Evolutionary conservation across 2,888 invertebrate species (phyloP).

Genomic region (Sylvicola cinctus): DNA sequence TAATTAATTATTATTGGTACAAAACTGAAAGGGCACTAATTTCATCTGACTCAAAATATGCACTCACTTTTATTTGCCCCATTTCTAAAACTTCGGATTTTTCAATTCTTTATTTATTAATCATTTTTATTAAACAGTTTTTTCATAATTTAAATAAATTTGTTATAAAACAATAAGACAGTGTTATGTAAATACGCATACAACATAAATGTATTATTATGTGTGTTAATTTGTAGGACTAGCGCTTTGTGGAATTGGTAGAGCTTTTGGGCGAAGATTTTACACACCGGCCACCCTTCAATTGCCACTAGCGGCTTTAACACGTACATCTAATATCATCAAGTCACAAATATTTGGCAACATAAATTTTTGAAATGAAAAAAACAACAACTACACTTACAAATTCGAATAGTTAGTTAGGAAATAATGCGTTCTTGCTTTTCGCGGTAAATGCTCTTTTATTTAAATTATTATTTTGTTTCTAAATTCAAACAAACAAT

Average conservation of each 20-base stretch:
- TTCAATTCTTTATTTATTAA: no score
- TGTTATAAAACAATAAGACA: no score
- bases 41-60: background rate
- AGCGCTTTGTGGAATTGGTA: conserved; percentile 26
- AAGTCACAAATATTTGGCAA: conserved; percentile 26
- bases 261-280: conserved; percentile 19
- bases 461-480: no score
- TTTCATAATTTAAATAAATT: no score
- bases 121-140: no score
- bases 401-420: conserved; percentile 1
- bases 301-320: conserved; percentile 19
- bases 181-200: background rate
- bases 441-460: no score
- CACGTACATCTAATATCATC: conserved; percentile 21
- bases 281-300: conserved; percentile 7
- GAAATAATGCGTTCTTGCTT: background rate
- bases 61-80: background rate
- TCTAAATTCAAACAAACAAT: no score
- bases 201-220: conserved; percentile 4
- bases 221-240: conserved; percentile 15
- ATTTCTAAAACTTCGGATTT: background rate
- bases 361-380: conserved; percentile 19
- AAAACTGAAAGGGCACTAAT: background rate
- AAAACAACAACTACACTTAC: conserved; percentile 4
- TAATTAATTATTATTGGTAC: no score